phyloP scores from a whole-genome alignment of 2,888 invertebrate species.

The Sphinx pinastri region DNA sequence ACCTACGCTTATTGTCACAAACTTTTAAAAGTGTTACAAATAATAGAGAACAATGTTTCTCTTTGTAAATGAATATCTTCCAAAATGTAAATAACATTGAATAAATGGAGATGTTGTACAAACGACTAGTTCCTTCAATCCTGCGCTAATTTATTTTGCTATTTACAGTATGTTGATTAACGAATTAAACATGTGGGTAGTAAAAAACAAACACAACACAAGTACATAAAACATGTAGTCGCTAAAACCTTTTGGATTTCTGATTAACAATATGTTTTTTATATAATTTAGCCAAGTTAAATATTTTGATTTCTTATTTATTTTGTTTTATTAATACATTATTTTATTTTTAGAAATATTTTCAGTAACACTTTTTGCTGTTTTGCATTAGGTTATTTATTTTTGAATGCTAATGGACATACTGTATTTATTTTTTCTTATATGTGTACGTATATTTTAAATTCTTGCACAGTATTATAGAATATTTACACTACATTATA shows the following conservation, averaged over 20 bases:
- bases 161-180: constrained; percentile 26
- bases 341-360: background rate
- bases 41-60: background rate
- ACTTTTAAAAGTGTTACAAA: background rate
- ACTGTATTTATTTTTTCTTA: constrained; percentile 11
- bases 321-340: background rate
- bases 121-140: constrained; percentile 27
- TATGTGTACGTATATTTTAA: background rate
- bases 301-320: no score
- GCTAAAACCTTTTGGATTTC: no score
- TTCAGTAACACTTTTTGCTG: background rate
- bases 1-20: background rate
- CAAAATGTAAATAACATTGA: constrained; percentile 38
- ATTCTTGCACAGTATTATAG: constrained; percentile 4
- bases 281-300: no score
- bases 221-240: background rate
- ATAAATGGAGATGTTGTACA: constrained; percentile 35
- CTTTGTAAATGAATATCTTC: constrained; percentile 31
- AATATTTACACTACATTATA: background rate
- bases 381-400: background rate
- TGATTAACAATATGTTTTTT: no score
- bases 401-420: constrained; percentile 3
- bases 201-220: background rate
- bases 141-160: constrained; percentile 33
- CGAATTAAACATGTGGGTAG: background rate